Base-by-base conservation (phyloP, 2,797 vertebrate genomes). In the Aselliscus stoliczkanus region DNA sequence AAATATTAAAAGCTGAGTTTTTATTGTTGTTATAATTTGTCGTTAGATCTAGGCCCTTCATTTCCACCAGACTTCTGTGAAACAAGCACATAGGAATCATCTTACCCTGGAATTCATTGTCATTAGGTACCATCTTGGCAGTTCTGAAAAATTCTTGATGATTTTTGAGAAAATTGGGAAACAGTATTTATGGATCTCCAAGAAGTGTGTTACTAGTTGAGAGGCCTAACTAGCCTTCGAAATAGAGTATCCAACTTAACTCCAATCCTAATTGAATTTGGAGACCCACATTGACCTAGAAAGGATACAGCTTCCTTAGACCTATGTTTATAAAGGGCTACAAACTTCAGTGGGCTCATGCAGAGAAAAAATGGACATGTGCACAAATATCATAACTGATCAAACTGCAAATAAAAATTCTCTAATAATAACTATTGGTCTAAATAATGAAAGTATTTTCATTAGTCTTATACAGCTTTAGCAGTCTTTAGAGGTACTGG, bases 161-260 rank as follows among this genome's bases (percentile, higher is more conserved):
- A 42, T 77, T 89, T 96, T 75, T 93, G 29, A 76, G 50, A 77
- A 96, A 81, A 62, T 37, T 86, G 42, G 6, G 14, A 83, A 92
- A 82, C 31, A 50, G 29, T 88, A 52, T 81, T 89, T 95, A 39
- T 27, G 34, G 31, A 81, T 39, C 27, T 52, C 8, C 12, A 80
- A 79, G 70, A 54, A 76, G 37, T 69, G 8, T 72, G 17, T 93
- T 52, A 76, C 31, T 72, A 15, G 9, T 83, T 80, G 21, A 84
- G 20, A 84, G 34, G 12, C 39, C 39, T 75, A 47, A 80, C 4
- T 44, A 77, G 10, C 14, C 25, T 75, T 17, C 29, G 42, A 94
- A 92, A 94, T 60, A 95, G 31, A 77, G 21, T 90, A 76, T 50
- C n/a, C 52, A 76, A 20, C 9, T 50, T 82, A 50, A 64, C 7